Evolutionary conservation across 2,797 vertebrate genomes (phyloP).

Genomic region (Thalassophryne amazonica): DNA sequence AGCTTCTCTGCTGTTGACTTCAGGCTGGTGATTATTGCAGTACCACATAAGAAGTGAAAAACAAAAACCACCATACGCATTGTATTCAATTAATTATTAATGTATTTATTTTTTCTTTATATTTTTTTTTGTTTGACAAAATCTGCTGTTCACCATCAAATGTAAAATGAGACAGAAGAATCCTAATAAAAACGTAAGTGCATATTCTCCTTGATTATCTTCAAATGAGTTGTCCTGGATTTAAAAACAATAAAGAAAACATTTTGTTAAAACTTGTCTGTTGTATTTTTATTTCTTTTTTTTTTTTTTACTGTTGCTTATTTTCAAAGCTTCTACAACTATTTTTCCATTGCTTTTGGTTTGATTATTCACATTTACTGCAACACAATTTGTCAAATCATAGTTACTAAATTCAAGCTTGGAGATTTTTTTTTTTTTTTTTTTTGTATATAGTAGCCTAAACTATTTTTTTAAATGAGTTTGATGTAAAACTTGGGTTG

Average conservation of each 20-base stretch:
- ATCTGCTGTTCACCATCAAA: constrained; percentile 68
- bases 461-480: no score
- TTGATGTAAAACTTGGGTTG: no score
- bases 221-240: constrained; percentile 80
- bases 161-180: constrained; percentile 61
- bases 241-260: constrained; percentile 78
- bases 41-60: constrained; percentile 66
- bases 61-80: constrained; percentile 63
- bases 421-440: no score
- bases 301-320: neutral
- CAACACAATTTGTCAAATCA: no score
- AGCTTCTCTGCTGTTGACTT: constrained; percentile 79
- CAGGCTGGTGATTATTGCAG: constrained; percentile 81
- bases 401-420: no score
- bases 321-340: no score
- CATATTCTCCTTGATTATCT: constrained; percentile 80
- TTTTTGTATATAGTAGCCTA: no score
- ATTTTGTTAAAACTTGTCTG: constrained; percentile 74
- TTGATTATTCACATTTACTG: no score
- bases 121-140: constrained; percentile 71
- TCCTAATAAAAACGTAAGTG: constrained; percentile 71
- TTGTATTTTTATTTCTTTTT: neutral
- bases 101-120: constrained; percentile 72
- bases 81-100: constrained; percentile 83
- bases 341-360: no score